Conservation (phyloP, 1,140 invertebrate species). For the Bombus waltoni region DNA sequence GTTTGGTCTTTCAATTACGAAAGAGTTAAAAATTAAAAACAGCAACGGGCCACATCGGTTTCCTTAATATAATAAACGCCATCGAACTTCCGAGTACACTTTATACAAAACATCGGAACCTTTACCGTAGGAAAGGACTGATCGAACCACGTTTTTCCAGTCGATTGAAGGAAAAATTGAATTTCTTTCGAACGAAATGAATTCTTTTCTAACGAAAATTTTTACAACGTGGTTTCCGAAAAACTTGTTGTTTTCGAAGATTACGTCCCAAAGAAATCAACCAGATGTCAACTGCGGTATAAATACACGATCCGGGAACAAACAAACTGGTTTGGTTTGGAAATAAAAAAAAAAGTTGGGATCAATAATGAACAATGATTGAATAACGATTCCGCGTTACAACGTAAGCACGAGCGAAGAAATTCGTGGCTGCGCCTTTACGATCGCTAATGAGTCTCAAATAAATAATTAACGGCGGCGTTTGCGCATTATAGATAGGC, state of each 20-base stretch:
- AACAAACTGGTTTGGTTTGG: not conserved
- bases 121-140: no score
- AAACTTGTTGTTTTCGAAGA: not conserved
- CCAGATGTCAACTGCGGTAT: not conserved
- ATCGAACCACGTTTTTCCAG: not conserved
- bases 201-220: not conserved
- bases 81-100: not conserved
- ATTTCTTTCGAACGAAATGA: not conserved
- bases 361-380: not conserved
- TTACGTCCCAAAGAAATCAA: not conserved
- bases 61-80: conserved; percentile 47
- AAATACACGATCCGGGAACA: not conserved
- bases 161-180: not conserved
- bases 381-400: not conserved
- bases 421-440: not conserved
- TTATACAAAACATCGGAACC: not conserved
- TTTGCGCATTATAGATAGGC: conserved; percentile 4
- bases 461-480: conserved; percentile 43
- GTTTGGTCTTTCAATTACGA: conserved; percentile 58
- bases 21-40: conserved; percentile 61
- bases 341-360: not conserved
- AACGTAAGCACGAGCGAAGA: not conserved
- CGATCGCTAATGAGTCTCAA: conserved; percentile 36
- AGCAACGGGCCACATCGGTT: conserved; percentile 17
- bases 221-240: not conserved